Conservation (phyloP, 2,888 invertebrate species). For the Chrysodeixis includens region DNA sequence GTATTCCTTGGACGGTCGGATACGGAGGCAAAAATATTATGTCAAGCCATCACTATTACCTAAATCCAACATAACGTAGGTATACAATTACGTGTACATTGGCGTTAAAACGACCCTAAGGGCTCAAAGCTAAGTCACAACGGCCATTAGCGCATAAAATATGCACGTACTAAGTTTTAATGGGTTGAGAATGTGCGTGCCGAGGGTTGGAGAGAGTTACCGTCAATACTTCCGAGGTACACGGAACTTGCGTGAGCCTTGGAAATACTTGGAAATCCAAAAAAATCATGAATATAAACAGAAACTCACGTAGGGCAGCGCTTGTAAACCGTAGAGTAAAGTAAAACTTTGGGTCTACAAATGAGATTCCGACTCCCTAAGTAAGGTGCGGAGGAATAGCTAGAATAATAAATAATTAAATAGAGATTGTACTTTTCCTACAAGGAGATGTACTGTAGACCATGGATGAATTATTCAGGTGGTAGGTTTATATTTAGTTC, state of each 20-base stretch:
- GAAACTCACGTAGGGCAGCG: neutral
- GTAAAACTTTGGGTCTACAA: no score
- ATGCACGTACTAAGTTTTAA: constrained; percentile 1
- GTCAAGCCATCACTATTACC: neutral
- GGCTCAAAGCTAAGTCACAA: neutral
- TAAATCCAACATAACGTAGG: neutral
- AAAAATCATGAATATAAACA: neutral
- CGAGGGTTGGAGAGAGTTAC: neutral
- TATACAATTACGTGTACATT: neutral
- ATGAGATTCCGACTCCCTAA: no score
- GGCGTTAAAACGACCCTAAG: neutral
- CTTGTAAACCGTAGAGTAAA: no score
- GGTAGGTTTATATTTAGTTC: no score
- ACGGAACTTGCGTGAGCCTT: neutral
- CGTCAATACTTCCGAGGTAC: neutral
- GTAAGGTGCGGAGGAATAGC: no score
- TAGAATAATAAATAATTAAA: no score
- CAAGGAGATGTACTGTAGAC: no score
- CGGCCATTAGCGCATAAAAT: neutral
- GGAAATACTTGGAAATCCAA: neutral
- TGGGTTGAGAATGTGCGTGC: neutral
- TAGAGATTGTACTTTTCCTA: no score
- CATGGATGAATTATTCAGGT: no score
- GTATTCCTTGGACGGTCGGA: no score
- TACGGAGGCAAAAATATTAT: neutral